Conservation (phyloP, 1,140 invertebrate genomes). For the Drosophila orena region DNA sequence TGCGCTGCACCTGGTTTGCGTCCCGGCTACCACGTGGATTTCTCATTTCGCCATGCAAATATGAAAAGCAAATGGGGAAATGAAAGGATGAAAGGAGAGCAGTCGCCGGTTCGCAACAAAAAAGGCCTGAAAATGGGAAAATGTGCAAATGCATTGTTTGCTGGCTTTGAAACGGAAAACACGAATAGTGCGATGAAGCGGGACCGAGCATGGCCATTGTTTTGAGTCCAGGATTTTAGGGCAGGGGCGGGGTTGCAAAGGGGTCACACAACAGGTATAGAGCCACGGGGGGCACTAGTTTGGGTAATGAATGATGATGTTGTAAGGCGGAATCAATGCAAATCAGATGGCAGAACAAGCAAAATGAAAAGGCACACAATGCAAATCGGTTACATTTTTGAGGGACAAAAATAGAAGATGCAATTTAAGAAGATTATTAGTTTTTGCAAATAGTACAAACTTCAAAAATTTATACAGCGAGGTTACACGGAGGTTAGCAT, state of each 20-base stretch:
- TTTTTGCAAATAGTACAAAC: no score
- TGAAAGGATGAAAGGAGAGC: constrained; percentile 40
- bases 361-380: background rate
- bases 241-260: background rate
- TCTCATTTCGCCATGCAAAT: constrained; percentile 78
- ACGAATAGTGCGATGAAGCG: constrained; percentile 34
- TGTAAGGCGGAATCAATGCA: background rate
- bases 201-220: constrained; percentile 40
- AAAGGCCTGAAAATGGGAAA: constrained; percentile 49
- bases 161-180: constrained; percentile 72
- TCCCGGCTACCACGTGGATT: constrained; percentile 62
- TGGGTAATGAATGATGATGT: background rate
- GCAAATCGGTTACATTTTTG: background rate
- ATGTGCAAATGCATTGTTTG: constrained; percentile 77
- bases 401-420: no score
- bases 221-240: constrained; percentile 33
- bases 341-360: background rate
- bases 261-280: background rate
- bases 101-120: constrained; percentile 31
- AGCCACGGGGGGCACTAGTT: background rate
- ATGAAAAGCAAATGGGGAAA: constrained; percentile 74
- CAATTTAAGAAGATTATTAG: no score
- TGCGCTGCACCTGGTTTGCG: constrained; percentile 34
- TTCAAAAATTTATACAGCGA: no score
- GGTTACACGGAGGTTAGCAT: no score